phyloP scores from a whole-genome alignment of 2,113 vertebrate species.

The Myotis brandtii region DNA sequence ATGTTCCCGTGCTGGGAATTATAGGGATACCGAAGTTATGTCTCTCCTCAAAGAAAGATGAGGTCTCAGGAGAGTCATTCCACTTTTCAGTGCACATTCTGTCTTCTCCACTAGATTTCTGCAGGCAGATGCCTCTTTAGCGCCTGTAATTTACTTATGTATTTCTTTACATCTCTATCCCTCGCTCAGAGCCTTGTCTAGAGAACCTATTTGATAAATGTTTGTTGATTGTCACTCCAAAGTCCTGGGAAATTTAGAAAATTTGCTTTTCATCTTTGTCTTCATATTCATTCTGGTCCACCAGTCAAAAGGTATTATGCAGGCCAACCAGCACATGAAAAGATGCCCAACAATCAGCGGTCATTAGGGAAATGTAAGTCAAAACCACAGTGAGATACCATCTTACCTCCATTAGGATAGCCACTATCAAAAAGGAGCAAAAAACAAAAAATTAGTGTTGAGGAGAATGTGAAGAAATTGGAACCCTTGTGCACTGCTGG shows the following conservation, averaged over 20 bases:
- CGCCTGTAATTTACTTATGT: not conserved
- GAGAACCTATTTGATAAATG: not conserved
- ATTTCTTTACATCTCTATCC: not conserved
- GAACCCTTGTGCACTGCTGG: not conserved
- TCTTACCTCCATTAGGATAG: not conserved
- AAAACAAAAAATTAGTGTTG: not conserved
- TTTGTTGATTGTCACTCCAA: not conserved
- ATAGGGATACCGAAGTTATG: not conserved
- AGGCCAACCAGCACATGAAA: not conserved
- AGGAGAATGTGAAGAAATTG: not conserved
- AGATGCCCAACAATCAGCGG: not conserved
- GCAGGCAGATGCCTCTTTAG: not conserved
- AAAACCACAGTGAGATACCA: not conserved
- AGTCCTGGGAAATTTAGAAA: not conserved
- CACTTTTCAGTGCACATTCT: not conserved
- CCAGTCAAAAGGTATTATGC: not conserved
- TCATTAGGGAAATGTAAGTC: not conserved
- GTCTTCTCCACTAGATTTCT: not conserved
- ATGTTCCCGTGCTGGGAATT: not conserved
- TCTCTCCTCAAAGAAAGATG: not conserved
- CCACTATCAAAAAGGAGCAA: not conserved
- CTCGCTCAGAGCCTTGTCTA: not conserved
- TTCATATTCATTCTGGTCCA: not conserved
- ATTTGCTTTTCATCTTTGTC: not conserved
- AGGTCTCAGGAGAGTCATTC: not conserved